A percentile compares a stretch with the other conserved stretches of the same genome.
Evolutionary conservation across 2,797 vertebrate genomes (phyloP).

Genomic region (Xenops minutus): DNA sequence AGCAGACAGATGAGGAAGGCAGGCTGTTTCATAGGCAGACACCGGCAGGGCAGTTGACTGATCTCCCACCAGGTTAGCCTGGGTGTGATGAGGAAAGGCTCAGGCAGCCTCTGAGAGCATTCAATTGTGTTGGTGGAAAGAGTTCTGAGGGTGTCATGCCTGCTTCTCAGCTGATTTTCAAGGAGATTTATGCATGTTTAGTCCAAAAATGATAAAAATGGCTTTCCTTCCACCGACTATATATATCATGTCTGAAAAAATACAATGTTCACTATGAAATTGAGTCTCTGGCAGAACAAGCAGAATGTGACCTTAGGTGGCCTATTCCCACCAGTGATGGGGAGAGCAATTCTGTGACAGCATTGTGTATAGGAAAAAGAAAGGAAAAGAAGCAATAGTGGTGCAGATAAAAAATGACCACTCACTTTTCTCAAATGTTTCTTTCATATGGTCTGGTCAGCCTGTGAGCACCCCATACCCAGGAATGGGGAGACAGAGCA

Average conservation of each 20-base stretch:
- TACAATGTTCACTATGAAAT: neutral
- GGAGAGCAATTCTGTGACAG: neutral
- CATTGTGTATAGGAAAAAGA: neutral
- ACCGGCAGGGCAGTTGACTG: neutral
- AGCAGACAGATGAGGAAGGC: neutral
- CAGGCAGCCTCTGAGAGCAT: neutral
- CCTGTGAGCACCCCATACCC: conserved; percentile 16
- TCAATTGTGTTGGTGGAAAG: neutral
- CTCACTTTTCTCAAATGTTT: neutral
- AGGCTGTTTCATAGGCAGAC: fast-evolving
- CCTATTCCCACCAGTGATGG: neutral
- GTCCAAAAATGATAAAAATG: neutral
- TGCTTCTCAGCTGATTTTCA: neutral
- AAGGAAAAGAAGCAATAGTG: neutral
- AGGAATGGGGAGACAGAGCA: neutral
- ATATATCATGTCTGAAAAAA: neutral
- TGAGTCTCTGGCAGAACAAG: neutral
- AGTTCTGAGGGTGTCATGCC: neutral
- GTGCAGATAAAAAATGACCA: neutral
- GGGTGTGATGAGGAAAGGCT: neutral
- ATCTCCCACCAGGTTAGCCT: neutral
- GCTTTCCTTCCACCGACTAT: neutral
- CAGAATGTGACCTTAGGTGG: neutral
- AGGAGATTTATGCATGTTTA: neutral
- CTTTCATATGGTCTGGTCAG: conserved; percentile 17